phyloP scores from a whole-genome alignment of 2,113 vertebrate species.

The Pitta sordida region DNA sequence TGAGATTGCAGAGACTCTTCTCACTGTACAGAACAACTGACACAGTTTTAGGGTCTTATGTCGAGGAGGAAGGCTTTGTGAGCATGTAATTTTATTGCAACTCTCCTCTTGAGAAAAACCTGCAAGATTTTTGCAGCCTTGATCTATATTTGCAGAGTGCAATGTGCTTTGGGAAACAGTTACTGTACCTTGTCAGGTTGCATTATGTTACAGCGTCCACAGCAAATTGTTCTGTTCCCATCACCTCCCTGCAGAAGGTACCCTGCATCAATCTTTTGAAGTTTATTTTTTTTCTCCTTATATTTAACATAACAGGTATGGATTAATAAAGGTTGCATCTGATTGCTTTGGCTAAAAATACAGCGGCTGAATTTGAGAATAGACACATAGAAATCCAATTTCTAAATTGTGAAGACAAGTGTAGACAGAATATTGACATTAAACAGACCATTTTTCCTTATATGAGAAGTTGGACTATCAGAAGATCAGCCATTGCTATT shows the following conservation, averaged over 20 bases:
- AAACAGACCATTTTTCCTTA: background rate
- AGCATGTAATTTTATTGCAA: background rate
- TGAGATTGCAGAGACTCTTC: background rate
- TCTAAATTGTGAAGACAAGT: background rate
- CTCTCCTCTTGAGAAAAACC: background rate
- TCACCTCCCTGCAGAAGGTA: background rate
- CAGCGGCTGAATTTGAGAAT: background rate
- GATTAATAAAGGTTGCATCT: background rate
- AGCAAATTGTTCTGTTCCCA: background rate
- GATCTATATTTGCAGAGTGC: background rate
- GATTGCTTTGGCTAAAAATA: background rate
- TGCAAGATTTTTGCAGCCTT: background rate
- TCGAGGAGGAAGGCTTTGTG: background rate
- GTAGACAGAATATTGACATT: background rate
- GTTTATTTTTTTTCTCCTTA: background rate
- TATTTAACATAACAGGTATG: background rate
- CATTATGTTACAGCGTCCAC: background rate
- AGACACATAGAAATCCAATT: background rate
- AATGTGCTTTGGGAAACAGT: background rate
- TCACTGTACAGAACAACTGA: background rate
- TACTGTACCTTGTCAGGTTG: background rate
- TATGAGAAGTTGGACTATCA: background rate
- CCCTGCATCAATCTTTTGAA: background rate
- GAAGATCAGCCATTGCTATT: background rate
- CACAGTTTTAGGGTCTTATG: background rate